Evolutionary conservation across 2,113 vertebrate species (phyloP), one percentile per base, ranked within the genome.

Genomic region (Sapayoa aenigma): DNA sequence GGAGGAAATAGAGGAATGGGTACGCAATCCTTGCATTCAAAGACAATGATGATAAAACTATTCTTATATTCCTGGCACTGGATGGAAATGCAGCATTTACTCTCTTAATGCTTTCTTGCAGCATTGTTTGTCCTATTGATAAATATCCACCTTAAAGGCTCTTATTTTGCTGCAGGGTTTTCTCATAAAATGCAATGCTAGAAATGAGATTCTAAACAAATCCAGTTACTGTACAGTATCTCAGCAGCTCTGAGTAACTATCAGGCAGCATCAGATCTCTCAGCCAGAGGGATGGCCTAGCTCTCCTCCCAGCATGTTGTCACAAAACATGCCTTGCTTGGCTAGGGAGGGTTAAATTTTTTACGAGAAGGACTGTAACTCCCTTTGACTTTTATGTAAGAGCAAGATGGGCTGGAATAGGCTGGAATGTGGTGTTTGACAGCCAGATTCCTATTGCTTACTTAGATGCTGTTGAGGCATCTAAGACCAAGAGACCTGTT

Each of bases 261-360:
- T 0, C 0, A 4, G 72, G 89, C 58, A 73, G 44, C 44, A n/a
- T n/a, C n/a, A 90, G 33, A 60, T 39, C 8, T 16, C 23, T 47
- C n/a, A 49, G 52, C 31, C 30, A 78, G 41, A 83, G 25, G 13
- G 37, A 60, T 9, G 23, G 28, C 15, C 73, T 31, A 7, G 24
- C 46, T 62, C 31, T 78, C 33, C 10, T 71, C 31, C 17, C 46
- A 58, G 25, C 6, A 11, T 8, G 1, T 7, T 24, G 37, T 31
- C 5, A 14, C 17, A 66, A 75, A 69, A 66, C 20, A 31, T 0
- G 0, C 15, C 42, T 42, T 8, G 1, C 13, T 13, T 11, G 9
- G 20, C 15, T 35, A 46, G 11, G 23, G 12, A 84, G 20, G 5
- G 24, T 23, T 12, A 49, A 31, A 4, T 82, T 81, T 87, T 75